Base-by-base conservation (phyloP, 2,113 vertebrate genomes). In the Amphilophus citrinellus region DNA sequence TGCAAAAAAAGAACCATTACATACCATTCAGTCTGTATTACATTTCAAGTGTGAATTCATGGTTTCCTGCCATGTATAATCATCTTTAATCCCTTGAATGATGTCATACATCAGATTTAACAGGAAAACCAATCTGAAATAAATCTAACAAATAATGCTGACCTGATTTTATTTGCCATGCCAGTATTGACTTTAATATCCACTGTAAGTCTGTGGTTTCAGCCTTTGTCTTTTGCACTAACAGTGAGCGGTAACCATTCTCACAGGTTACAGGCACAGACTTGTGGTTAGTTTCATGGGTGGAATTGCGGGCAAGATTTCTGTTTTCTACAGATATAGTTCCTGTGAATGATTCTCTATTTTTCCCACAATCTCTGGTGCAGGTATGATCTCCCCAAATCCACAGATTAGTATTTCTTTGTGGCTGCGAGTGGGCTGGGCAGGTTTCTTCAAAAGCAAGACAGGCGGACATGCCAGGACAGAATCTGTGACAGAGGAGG, bases 131-230 rank as follows among this genome's bases (percentile, higher is more conserved):
- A 18, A 76, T 76, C 32, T 53, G 42, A 88, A 71, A 86, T n/a
- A 61, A 39, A 79, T 79, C 44, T 73, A 27, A 71, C 82, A 44
- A 73, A 68, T 82, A 81, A 89, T 60, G 37, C 78, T 80, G 35
- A 88, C 42, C 13, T 24, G 83, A 92, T 94, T 90, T 80, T 80
- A 60, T 94, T 89, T 86, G 53, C 42, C 7, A 1, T 58, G 80
- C 68, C 63, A 47, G 82, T 89, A 80, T 89, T 90, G 73, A 81
- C 50, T 84, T 58, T 10, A 20, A 61, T 59, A 37, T 87, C 35
- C 7, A 4, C 1, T 5, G 81, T 83, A 44, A 68, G n/a, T 32
- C 35, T 37, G 58, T 61, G 53, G 27, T 42, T 79, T 76, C 5
- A 68, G 32, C 22, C 18, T 17, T 7, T 53, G 50, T 71, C 17